A percentile compares a stretch with the other conserved stretches of the same genome.
Evolutionary conservation across 2,888 invertebrate species (phyloP).

Genomic region (Mimachlamys varia): DNA sequence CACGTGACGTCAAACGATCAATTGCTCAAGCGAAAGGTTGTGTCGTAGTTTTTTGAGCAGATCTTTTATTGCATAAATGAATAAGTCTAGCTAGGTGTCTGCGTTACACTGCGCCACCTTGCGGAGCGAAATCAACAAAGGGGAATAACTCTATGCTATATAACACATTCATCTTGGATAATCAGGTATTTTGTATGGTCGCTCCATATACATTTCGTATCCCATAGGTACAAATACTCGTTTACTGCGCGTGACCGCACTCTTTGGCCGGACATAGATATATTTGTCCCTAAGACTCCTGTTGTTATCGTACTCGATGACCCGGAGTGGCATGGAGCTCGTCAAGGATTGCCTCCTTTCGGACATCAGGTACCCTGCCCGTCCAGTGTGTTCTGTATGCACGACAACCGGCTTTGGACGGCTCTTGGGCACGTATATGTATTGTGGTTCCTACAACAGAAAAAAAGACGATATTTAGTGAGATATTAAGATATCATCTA

Average conservation of each 20-base stretch:
- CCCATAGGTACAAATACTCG: background rate
- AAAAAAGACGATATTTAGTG: background rate
- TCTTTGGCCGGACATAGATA: background rate
- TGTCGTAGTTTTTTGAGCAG: background rate
- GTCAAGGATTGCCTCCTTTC: background rate
- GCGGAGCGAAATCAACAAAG: background rate
- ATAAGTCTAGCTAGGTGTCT: background rate
- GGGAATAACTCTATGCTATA: background rate
- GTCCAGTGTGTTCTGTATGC: background rate
- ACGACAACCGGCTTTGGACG: background rate
- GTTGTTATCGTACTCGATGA: background rate
- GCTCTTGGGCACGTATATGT: background rate
- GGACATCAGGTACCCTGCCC: background rate
- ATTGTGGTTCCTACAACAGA: background rate
- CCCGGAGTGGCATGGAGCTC: background rate
- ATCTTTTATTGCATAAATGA: background rate
- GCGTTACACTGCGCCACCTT: background rate
- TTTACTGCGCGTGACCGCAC: conserved; percentile 4
- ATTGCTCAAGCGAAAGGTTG: background rate
- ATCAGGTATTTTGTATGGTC: background rate
- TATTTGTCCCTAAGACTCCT: conserved; percentile 8
- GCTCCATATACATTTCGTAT: conserved; percentile 23
- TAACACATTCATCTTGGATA: background rate
- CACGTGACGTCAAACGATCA: background rate
- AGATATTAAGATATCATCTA: background rate